These are phyloP conservation scores for Polypterus bichir DNA, from an alignment of 2,113 vertebrate species.

Conservation along the genomic window DNA sequence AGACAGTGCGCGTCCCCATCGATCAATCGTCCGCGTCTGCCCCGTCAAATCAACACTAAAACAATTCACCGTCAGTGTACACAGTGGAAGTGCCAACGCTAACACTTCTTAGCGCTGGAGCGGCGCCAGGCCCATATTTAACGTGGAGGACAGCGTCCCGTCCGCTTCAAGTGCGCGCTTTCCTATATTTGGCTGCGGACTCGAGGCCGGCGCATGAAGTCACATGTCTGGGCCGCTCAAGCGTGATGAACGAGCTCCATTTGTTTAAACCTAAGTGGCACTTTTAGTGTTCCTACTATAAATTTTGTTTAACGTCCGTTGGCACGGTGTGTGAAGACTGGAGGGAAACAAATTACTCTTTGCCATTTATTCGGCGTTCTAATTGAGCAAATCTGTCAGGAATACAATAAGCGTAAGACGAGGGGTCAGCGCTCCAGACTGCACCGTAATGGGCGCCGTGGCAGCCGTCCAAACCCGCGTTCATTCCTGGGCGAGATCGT, in stretches of 20 bases:
- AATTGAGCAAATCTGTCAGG: slow-evolving; percentile 77
- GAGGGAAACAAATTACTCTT: slow-evolving; percentile 77
- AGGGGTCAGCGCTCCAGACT: slow-evolving; percentile 54
- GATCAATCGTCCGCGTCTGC: slow-evolving; percentile 79
- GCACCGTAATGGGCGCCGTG: slow-evolving; percentile 76
- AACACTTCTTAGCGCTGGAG: slow-evolving; percentile 77
- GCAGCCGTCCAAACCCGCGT: slow-evolving; percentile 51
- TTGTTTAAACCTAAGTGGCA: slow-evolving; percentile 75
- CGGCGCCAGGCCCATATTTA: slow-evolving; percentile 74
- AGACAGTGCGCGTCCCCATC: slow-evolving; percentile 59
- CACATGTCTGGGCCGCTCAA: slow-evolving; percentile 54
- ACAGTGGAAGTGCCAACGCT: slow-evolving; percentile 84
- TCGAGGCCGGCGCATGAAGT: slow-evolving; percentile 53
- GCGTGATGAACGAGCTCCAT: slow-evolving; percentile 70
- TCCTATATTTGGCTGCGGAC: slow-evolving; percentile 79
- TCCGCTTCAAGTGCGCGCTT: slow-evolving; percentile 69
- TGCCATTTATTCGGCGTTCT: slow-evolving; percentile 45
- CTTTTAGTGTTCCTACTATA: slow-evolving; percentile 80
- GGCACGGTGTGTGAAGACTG: slow-evolving; percentile 68
- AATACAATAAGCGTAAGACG: slow-evolving; percentile 61
- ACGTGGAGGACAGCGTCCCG: slow-evolving; percentile 69
- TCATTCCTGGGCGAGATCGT: slow-evolving; percentile 25
- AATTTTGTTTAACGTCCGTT: slow-evolving; percentile 72
- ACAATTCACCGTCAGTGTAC: slow-evolving; percentile 81
- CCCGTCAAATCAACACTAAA: slow-evolving; percentile 84